Evolutionary conservation across 2,888 invertebrate genomes (phyloP).

Genomic region (Melieria picta): DNA sequence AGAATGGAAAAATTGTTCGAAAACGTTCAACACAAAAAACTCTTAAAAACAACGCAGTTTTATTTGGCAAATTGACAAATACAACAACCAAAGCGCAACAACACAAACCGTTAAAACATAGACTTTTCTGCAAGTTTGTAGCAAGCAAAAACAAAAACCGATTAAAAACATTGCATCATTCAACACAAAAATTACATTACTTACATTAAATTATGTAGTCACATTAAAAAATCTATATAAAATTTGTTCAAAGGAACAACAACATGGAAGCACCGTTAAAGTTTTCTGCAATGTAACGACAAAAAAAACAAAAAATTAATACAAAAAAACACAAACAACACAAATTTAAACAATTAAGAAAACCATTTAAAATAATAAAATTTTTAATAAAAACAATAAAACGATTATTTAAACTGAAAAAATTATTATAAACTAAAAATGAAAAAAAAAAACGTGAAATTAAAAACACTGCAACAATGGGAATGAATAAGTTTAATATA

Average conservation of each 20-base stretch:
- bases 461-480: conserved; percentile 21
- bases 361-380: conserved; percentile 8
- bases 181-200: background rate
- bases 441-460: background rate
- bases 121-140: conserved; percentile 41
- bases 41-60: too few species aligned
- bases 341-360: conserved; percentile 42
- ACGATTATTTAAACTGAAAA: too few species aligned
- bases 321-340: conserved; percentile 39
- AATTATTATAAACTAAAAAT: conserved; percentile 1
- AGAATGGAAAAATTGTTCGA: background rate
- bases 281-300: conserved; percentile 36
- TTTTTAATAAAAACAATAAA: too few species aligned
- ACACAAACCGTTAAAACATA: conserved; percentile 32
- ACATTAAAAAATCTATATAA: too few species aligned
- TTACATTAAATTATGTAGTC: background rate
- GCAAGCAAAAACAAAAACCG: conserved; percentile 9
- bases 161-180: background rate
- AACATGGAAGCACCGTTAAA: conserved; percentile 15
- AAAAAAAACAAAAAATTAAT: conserved; percentile 29
- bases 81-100: background rate
- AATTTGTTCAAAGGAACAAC: background rate
- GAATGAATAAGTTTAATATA: background rate
- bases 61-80: too few species aligned
- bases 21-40: conserved; percentile 34